These are phyloP conservation scores for Auanema freiburgensis DNA, from an alignment of 2,888 invertebrate species.

Conservation along the genomic window DNA sequence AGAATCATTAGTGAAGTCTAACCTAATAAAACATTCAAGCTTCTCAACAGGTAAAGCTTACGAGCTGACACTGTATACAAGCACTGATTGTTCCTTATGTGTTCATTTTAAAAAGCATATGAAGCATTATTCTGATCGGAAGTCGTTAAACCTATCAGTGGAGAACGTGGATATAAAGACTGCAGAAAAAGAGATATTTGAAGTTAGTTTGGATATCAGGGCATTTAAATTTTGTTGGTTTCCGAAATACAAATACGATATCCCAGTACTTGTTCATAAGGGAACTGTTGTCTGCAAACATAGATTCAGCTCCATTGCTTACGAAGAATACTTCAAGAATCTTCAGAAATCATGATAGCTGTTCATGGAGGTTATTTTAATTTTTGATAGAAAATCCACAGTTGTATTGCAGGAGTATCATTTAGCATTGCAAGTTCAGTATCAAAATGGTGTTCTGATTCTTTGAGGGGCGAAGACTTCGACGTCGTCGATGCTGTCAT, in stretches of 20 bases:
- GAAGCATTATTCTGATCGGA: conserved; percentile 25
- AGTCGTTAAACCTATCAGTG: conserved; percentile 25
- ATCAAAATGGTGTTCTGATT: background rate
- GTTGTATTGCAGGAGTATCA: conserved; percentile 26
- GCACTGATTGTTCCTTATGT: conserved; percentile 40
- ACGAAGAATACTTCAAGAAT: conserved; percentile 34
- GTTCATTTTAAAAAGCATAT: conserved; percentile 41
- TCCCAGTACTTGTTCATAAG: conserved; percentile 66
- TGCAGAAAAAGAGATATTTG: conserved; percentile 24
- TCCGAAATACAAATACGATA: conserved; percentile 66
- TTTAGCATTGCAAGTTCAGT: conserved; percentile 14
- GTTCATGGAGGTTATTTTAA: conserved; percentile 85
- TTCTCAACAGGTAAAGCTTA: background rate
- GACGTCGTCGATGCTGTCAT: conserved; percentile 10
- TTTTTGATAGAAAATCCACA: conserved; percentile 68
- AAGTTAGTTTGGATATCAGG: conserved; percentile 21
- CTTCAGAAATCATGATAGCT: conserved; percentile 71
- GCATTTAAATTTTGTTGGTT: conserved; percentile 36
- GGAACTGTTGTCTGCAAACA: conserved; percentile 66
- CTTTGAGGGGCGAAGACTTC: background rate
- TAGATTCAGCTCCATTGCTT: conserved; percentile 56
- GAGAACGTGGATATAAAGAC: conserved; percentile 25
- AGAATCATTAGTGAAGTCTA: too few relatives aligned
- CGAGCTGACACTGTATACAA: conserved; percentile 31
- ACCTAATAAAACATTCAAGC: background rate